phyloP scores from a whole-genome alignment of 2,113 vertebrate species.

The Aleadryas rufinucha region DNA sequence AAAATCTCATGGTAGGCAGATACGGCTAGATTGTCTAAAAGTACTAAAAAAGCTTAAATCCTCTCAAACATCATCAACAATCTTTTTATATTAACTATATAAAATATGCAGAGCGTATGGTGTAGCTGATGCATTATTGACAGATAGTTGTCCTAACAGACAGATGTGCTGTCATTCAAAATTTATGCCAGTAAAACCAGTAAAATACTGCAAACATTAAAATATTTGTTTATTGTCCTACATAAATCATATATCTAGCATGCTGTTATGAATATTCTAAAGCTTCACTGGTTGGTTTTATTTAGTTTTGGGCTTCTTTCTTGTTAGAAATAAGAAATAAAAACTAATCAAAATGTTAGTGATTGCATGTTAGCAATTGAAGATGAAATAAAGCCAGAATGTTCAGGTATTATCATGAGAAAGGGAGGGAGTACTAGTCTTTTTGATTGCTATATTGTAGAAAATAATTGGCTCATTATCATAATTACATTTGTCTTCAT shows the following conservation, averaged over 20 bases:
- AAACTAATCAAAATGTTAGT: not conserved
- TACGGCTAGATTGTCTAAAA: not conserved
- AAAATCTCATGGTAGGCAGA: not conserved
- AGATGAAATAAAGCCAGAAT: not conserved
- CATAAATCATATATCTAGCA: not conserved
- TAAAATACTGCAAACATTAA: not conserved
- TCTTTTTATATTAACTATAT: not conserved
- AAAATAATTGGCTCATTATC: constrained; percentile 28
- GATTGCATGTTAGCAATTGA: not conserved
- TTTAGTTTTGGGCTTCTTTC: not conserved
- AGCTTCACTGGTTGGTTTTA: not conserved
- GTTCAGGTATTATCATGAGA: constrained; percentile 7
- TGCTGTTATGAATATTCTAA: not conserved
- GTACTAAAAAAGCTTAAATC: not conserved
- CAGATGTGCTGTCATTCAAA: not conserved
- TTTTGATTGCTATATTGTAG: not conserved
- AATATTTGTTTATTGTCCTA: not conserved
- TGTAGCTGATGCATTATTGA: not conserved
- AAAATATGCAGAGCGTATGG: not conserved
- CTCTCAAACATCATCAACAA: not conserved
- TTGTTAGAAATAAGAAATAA: not conserved
- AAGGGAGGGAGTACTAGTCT: not conserved
- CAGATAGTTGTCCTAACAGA: not conserved
- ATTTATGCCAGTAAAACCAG: not conserved
- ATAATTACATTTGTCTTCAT: constrained; percentile 30